Evolutionary conservation across 2,888 invertebrate genomes (phyloP).

Genomic region (Steinernema scapterisci): DNA sequence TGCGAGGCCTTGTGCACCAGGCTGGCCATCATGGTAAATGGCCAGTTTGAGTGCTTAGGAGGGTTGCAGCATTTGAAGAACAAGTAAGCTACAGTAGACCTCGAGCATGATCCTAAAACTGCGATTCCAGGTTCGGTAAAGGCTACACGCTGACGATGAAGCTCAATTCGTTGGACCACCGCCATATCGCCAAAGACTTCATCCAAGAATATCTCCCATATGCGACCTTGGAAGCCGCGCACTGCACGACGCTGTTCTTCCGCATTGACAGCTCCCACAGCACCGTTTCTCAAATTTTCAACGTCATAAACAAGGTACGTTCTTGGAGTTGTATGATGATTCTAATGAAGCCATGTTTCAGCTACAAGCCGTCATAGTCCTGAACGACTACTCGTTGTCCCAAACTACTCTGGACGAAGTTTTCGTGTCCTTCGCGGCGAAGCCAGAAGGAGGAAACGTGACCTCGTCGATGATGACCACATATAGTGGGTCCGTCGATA

Average conservation of each 20-base stretch:
- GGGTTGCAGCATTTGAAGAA: conserved; percentile 64
- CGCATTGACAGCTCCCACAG: conserved; percentile 31
- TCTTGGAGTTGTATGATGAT: neutral
- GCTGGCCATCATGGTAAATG: conserved; percentile 66
- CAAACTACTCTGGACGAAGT: conserved; percentile 63
- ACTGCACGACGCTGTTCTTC: conserved; percentile 41
- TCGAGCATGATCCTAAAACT: neutral
- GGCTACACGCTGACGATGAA: conserved; percentile 57
- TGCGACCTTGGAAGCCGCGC: conserved; percentile 35
- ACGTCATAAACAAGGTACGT: conserved; percentile 28
- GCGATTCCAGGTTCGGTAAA: conserved; percentile 54
- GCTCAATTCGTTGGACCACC: conserved; percentile 28
- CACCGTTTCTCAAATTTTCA: conserved; percentile 35
- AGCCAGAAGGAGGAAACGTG: conserved; percentile 5
- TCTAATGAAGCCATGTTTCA: too few relatives aligned
- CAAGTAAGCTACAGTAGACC: conserved; percentile 39
- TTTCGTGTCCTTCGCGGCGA: conserved; percentile 43
- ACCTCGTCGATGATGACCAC: too few relatives aligned
- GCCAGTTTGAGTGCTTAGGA: conserved; percentile 61
- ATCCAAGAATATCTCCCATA: conserved; percentile 34
- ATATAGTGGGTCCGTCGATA: neutral
- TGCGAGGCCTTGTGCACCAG: conserved; percentile 62
- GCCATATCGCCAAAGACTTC: conserved; percentile 34
- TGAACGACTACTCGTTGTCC: conserved; percentile 57
- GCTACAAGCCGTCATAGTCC: conserved; percentile 25